Conservation (phyloP, 2,113 vertebrate genomes). For the Perognathus longimembris region DNA sequence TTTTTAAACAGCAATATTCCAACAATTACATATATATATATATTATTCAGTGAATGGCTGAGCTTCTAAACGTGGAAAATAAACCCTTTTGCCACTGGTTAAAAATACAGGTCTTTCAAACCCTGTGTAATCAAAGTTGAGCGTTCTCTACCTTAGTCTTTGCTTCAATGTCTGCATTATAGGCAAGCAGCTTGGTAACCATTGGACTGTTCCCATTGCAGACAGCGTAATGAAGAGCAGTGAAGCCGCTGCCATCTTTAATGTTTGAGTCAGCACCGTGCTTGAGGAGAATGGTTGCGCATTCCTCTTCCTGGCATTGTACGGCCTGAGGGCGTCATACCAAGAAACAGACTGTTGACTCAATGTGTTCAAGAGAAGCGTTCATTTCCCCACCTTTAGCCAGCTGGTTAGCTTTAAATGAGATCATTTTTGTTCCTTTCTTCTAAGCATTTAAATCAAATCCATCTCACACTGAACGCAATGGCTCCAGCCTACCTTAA, state of each 20-base stretch:
- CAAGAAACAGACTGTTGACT: not conserved
- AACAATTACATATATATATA: no score
- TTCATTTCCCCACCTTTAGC: not conserved
- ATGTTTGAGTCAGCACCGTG: not conserved
- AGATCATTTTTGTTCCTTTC: not conserved
- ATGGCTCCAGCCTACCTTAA: not conserved
- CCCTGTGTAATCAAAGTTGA: not conserved
- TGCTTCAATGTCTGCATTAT: not conserved
- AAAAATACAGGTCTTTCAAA: not conserved
- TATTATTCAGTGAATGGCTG: no score
- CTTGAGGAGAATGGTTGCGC: not conserved
- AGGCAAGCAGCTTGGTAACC: not conserved
- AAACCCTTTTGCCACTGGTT: not conserved
- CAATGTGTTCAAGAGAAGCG: not conserved
- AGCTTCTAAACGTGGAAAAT: no score
- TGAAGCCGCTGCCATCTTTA: not conserved
- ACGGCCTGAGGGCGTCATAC: not conserved
- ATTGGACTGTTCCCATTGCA: not conserved
- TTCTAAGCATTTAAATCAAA: not conserved
- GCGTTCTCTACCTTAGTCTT: not conserved
- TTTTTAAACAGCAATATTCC: no score
- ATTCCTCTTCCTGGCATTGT: not conserved
- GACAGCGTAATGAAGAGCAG: not conserved
- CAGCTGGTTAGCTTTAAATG: not conserved
- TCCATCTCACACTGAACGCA: not conserved